Percentiles rank a stretch among this genome's conserved stretches.
Conservation (phyloP, 2,113 vertebrate species). For the Anoplopoma fimbria region DNA sequence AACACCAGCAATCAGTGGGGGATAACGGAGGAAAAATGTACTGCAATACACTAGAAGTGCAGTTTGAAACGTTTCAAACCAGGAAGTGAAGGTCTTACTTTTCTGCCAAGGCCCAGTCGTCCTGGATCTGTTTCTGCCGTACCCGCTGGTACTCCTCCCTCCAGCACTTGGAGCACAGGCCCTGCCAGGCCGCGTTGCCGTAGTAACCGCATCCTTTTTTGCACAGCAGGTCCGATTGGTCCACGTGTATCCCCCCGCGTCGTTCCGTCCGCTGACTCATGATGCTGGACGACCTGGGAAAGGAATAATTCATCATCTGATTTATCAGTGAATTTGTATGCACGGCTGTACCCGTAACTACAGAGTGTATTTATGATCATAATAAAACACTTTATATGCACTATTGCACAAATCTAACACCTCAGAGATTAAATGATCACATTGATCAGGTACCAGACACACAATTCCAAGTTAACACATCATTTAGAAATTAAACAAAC, state of each 20-base stretch:
- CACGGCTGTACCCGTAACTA: background rate
- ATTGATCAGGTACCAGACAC: background rate
- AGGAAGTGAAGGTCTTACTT: slow-evolving; percentile 80
- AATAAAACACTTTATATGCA: background rate
- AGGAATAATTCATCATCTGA: slow-evolving; percentile 11
- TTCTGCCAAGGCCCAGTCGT: slow-evolving; percentile 96
- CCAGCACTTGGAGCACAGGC: slow-evolving; percentile 98
- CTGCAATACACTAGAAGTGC: background rate
- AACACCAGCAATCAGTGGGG: background rate
- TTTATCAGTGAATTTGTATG: slow-evolving; percentile 23
- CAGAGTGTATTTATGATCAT: background rate
- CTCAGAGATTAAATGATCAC: background rate
- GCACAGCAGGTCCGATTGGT: slow-evolving; percentile 94
- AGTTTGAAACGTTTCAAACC: background rate
- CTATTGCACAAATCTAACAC: background rate
- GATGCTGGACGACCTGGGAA: slow-evolving; percentile 72
- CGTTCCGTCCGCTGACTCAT: slow-evolving; percentile 94
- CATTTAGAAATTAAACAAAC: background rate
- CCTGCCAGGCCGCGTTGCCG: slow-evolving; percentile 94
- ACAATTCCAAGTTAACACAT: background rate
- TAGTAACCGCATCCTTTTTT: slow-evolving; percentile 98
- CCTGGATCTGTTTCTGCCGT: slow-evolving; percentile 94
- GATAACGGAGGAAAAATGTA: background rate
- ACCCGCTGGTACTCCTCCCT: slow-evolving; percentile 93
- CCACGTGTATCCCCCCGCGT: slow-evolving; percentile 93